phyloP scores from a whole-genome alignment of 2,888 invertebrate genomes.

The Therioaphis trifolii region DNA sequence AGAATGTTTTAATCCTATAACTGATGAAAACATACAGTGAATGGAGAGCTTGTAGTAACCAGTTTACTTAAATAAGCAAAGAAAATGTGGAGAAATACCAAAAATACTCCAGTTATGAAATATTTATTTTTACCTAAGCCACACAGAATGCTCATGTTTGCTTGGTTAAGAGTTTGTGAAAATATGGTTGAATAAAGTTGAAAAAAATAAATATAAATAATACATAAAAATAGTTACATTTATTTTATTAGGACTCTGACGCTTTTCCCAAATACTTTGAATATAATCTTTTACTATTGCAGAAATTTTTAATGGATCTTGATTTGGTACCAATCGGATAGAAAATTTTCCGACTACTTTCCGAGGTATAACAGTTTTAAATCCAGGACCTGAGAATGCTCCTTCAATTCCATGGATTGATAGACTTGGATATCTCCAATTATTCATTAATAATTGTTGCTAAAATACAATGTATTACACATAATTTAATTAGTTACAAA shows the following conservation, averaged over 20 bases:
- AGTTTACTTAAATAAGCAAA: too few species aligned
- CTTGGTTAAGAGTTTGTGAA: too few species aligned
- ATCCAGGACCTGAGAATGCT: constrained; percentile 91
- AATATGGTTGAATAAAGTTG: background rate
- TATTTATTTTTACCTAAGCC: too few species aligned
- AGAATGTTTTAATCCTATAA: too few species aligned
- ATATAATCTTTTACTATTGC: constrained; percentile 82
- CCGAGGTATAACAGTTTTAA: constrained; percentile 94
- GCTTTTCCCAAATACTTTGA: constrained; percentile 80
- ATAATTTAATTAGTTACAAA: background rate
- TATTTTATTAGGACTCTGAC: constrained; percentile 88
- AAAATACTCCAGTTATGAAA: too few species aligned
- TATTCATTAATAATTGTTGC: constrained; percentile 87
- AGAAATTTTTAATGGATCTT: constrained; percentile 85
- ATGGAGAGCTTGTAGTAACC: too few species aligned
- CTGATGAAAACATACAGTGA: too few species aligned
- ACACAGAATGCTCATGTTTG: too few species aligned
- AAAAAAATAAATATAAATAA: background rate
- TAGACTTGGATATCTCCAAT: constrained; percentile 94
- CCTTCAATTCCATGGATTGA: constrained; percentile 97
- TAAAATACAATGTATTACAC: constrained; percentile 66
- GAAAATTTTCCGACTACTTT: constrained; percentile 98
- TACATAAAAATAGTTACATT: constrained; percentile 70
- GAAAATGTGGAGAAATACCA: too few species aligned
- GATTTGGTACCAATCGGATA: constrained; percentile 94